Conservation (phyloP, 1,140 invertebrate genomes). For the Amyelois transitella region DNA sequence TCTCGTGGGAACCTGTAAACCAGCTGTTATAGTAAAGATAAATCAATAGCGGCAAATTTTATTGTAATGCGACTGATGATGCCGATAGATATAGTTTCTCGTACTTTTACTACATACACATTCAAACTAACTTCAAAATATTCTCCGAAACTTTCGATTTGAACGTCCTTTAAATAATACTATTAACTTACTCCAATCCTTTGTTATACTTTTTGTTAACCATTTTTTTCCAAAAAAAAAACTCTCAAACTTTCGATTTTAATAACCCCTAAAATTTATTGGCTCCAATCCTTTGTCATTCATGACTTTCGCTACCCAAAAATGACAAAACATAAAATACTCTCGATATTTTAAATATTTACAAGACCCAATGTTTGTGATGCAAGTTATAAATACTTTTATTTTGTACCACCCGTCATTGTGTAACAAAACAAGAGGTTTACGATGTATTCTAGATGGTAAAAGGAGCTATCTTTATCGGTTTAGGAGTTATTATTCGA, state of each 20-base stretch:
- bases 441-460: slow-evolving; percentile 33
- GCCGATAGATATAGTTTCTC: too few relatives aligned
- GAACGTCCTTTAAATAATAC: too few relatives aligned
- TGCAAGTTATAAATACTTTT: slow-evolving; percentile 57
- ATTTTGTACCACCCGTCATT: slow-evolving; percentile 61
- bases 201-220: too few relatives aligned
- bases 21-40: too few relatives aligned
- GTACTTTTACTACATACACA: too few relatives aligned
- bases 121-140: too few relatives aligned
- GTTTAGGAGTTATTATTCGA: slow-evolving; percentile 30
- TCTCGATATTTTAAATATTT: slow-evolving; percentile 65
- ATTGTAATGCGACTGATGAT: too few relatives aligned
- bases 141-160: too few relatives aligned
- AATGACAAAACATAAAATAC: slow-evolving; percentile 45
- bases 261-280: background rate
- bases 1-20: too few relatives aligned
- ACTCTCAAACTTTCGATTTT: background rate
- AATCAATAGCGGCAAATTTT: too few relatives aligned
- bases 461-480: slow-evolving; percentile 33
- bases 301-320: slow-evolving; percentile 13
- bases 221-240: too few relatives aligned
- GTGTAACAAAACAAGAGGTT: slow-evolving; percentile 48
- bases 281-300: background rate
- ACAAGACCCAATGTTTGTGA: slow-evolving; percentile 48
- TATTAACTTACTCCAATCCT: too few relatives aligned